Evolutionary conservation across 2,113 vertebrate genomes (phyloP).

Genomic region (Caretta caretta): DNA sequence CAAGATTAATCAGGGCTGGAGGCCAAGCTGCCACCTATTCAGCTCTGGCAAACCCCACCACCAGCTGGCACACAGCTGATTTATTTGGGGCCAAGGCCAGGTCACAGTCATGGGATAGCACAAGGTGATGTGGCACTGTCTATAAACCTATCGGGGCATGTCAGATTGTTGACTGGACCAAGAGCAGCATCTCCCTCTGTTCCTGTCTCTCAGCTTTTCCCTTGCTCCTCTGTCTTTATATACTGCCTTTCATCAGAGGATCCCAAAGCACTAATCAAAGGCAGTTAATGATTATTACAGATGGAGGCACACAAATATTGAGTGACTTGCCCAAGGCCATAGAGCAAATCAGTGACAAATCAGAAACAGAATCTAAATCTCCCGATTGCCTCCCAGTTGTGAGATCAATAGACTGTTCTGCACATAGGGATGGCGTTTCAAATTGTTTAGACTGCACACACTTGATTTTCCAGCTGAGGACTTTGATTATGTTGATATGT

Average conservation of each 20-base stretch:
- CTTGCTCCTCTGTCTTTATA: not conserved
- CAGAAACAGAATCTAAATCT: constrained; percentile 48
- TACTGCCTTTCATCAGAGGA: constrained; percentile 48
- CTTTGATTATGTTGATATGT: constrained; percentile 56
- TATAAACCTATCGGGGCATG: not conserved
- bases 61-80: not conserved
- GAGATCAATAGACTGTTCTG: not conserved
- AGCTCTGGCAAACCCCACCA: not conserved
- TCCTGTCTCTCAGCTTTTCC: not conserved
- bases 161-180: not conserved
- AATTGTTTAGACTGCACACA: not conserved
- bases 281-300: constrained; percentile 46
- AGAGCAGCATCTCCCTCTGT: not conserved
- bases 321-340: constrained; percentile 44
- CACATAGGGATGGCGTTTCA: constrained; percentile 7
- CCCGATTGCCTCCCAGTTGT: constrained; percentile 21
- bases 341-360: constrained; percentile 59
- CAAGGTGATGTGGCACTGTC: not conserved
- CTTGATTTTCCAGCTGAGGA: constrained; percentile 19
- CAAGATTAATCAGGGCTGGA: not conserved
- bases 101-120: not conserved
- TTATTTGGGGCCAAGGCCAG: not conserved
- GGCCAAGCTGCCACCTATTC: not conserved
- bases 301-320: constrained; percentile 5
- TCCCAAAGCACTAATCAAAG: not conserved